Percentiles rank a stretch among this genome's conserved stretches.
Evolutionary conservation across 2,888 invertebrate species (phyloP).

Genomic region (Lasioglossum calceatum): DNA sequence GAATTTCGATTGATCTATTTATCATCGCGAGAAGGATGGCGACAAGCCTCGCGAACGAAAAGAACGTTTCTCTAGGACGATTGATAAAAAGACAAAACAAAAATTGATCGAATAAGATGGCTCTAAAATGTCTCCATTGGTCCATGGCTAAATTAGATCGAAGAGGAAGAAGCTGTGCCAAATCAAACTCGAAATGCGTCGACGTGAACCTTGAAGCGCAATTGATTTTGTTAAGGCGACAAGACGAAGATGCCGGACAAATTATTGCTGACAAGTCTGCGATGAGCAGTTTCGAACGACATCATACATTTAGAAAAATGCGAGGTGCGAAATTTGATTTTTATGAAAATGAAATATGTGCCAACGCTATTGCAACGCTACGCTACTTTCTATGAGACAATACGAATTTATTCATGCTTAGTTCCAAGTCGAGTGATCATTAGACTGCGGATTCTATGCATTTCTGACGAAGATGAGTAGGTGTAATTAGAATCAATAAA

Average conservation of each 20-base stretch:
- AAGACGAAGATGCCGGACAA: background rate
- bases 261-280: too few species aligned
- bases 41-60: background rate
- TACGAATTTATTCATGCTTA: background rate
- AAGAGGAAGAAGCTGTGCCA: background rate
- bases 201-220: background rate
- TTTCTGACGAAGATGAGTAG: too few species aligned
- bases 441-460: too few species aligned
- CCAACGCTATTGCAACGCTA: too few species aligned
- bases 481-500: too few species aligned
- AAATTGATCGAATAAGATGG: background rate
- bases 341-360: too few species aligned
- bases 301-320: too few species aligned
- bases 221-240: background rate
- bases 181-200: background rate
- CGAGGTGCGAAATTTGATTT: too few species aligned
- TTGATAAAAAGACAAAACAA: background rate
- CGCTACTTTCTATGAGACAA: background rate
- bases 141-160: background rate
- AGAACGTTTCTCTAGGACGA: conserved; percentile 3
- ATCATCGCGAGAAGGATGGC: background rate
- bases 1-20: conserved; percentile 25
- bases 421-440: too few species aligned
- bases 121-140: background rate
- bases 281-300: too few species aligned